Base-by-base conservation (phyloP, 2,113 vertebrate species). In the Noctilio leporinus region DNA sequence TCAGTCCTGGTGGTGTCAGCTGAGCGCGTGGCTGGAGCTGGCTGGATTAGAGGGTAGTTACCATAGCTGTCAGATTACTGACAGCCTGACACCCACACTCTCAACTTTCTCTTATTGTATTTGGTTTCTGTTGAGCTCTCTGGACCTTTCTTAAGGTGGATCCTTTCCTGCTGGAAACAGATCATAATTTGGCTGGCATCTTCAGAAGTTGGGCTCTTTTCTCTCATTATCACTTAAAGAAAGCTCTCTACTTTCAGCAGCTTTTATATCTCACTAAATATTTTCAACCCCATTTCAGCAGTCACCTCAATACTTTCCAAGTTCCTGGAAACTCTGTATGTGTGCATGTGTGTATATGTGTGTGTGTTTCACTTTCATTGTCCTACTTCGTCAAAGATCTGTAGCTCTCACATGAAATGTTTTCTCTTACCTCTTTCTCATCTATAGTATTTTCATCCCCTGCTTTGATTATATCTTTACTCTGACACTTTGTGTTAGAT, bases 41-140 rank as follows among this genome's bases (percentile, higher is more conserved):
- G 99, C 99, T 99, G 99, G 99, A 99, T 99, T 99, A 99, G 99
- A 99, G 99, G 99, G 99, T 99, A 99, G 99, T 99, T 99, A 99
- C 99, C 99, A 99, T 97, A 99, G 99, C 99, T 99, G 99, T 99
- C 99, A 99, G 99, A 99, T 99, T 99, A 99, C 99, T 99, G 99
- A 99, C 99, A 99, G 99, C 98, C 99, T 99, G 99, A 99, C 99
- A 99, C 99, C 99, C 99, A 98, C 98, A 99, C 98, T 98, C 98
- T 98, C 99, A 99, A 99, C 99, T 99, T 99, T 98, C 99, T 99
- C 99, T 99, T 99, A 96, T 98, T 98, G 98, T 97, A 98, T 99
- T 99, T 99, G 99, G 99, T 99, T 99, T 99, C 99, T 98, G 96
- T 98, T 98, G 98, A 98, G 84, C 98, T 98, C 96, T 96, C 97